A percentile compares a stretch with the other conserved stretches of the same genome.
Evolutionary conservation across 1,140 invertebrate species (phyloP).

Genomic region (Linepithema humile): DNA sequence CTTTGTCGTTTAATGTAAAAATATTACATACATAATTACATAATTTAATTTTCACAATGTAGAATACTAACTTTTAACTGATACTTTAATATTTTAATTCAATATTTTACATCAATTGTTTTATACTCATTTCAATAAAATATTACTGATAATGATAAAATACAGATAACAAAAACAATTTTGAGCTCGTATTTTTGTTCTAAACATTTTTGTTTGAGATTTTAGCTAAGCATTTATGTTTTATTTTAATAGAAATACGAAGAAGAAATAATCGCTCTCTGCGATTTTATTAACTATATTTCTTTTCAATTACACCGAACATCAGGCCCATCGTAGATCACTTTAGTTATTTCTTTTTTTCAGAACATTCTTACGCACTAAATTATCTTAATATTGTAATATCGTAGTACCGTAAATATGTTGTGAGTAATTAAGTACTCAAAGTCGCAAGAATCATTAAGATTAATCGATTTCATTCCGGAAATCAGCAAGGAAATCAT

Average conservation of each 20-base stretch:
- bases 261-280: not conserved
- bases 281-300: constrained; percentile 1
- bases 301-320: not conserved
- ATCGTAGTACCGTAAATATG: too few species aligned
- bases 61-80: not conserved
- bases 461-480: not conserved
- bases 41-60: not conserved
- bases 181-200: not conserved
- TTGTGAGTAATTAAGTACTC: not conserved
- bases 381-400: too few species aligned
- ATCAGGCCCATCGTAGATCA: not conserved
- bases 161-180: constrained; percentile 14
- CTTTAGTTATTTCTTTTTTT: not conserved
- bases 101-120: not conserved
- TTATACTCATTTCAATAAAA: not conserved
- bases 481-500: not conserved
- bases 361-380: not conserved
- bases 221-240: not conserved
- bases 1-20: constrained; percentile 7
- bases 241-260: not conserved
- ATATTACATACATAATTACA: constrained; percentile 7
- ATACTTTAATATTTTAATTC: not conserved
- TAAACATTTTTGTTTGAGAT: not conserved
- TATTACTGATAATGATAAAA: constrained; percentile 24
- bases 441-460: not conserved